Conservation (phyloP, 1,140 invertebrate genomes). For the Argopecten irradians region DNA sequence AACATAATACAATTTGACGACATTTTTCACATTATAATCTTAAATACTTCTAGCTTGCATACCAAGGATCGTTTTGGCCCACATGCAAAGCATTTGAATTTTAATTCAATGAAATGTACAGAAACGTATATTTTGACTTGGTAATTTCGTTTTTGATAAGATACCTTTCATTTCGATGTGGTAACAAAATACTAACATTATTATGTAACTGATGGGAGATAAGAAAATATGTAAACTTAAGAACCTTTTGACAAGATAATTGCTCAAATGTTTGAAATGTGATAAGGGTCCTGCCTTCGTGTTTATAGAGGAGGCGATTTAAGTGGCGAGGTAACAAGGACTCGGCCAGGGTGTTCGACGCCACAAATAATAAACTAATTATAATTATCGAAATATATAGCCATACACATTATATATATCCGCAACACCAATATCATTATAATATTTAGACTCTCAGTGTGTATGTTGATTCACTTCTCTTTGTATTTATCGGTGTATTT, state of each 20-base stretch:
- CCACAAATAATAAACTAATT: background rate
- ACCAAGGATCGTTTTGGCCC: background rate
- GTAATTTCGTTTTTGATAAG: background rate
- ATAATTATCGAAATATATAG: background rate
- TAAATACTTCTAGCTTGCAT: background rate
- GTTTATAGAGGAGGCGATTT: background rate
- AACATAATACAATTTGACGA: background rate
- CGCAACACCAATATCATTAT: background rate
- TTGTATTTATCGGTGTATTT: background rate
- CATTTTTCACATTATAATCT: background rate
- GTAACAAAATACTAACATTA: background rate
- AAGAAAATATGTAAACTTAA: background rate
- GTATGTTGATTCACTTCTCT: background rate
- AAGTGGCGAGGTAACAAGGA: background rate
- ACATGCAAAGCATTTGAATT: background rate
- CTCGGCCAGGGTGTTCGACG: background rate
- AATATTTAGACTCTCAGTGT: background rate
- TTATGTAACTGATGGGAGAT: background rate
- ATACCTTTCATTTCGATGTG: background rate
- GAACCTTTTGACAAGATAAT: conserved; percentile 17
- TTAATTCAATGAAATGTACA: background rate
- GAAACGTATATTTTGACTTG: background rate
- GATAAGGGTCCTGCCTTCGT: background rate
- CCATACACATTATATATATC: background rate
- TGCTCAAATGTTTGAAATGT: background rate